Conservation (phyloP, 2,113 vertebrate genomes). For the Leuciscus idus region DNA sequence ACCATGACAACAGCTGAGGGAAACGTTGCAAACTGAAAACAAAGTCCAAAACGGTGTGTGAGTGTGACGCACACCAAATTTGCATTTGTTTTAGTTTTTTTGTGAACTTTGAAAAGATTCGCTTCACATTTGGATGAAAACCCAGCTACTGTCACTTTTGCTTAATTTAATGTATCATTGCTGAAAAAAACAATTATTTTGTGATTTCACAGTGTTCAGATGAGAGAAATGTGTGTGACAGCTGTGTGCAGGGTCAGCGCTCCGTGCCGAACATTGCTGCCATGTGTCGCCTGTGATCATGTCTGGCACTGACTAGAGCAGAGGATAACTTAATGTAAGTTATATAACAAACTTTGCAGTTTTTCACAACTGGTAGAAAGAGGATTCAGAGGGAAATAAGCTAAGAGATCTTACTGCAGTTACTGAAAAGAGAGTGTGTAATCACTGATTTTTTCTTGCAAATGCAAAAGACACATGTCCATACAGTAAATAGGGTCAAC, state of each 20-base stretch:
- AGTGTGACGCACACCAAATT: too few species aligned
- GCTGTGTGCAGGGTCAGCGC: constrained; percentile 2
- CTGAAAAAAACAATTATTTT: background rate
- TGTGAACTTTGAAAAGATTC: too few species aligned
- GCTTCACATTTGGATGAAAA: too few species aligned
- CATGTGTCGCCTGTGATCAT: background rate
- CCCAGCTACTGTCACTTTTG: too few species aligned
- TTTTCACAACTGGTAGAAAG: background rate
- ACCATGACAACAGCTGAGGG: too few species aligned
- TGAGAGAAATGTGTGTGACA: constrained; percentile 27
- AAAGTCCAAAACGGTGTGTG: too few species aligned
- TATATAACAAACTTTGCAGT: background rate
- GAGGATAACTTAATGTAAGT: constrained; percentile 6
- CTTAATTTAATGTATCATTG: too few species aligned
- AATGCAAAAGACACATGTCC: background rate
- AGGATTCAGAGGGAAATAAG: background rate
- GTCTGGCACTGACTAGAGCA: background rate
- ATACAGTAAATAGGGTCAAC: background rate
- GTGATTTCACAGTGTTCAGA: background rate
- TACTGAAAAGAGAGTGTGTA: background rate
- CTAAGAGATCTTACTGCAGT: background rate
- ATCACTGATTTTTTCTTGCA: background rate
- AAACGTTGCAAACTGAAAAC: too few species aligned
- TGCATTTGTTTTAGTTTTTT: too few species aligned
- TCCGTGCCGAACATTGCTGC: constrained; percentile 8